These are phyloP conservation scores for Drosophila nr. perissopoda DNA, from an alignment of 2,888 invertebrate genomes.

Conservation along the genomic window DNA sequence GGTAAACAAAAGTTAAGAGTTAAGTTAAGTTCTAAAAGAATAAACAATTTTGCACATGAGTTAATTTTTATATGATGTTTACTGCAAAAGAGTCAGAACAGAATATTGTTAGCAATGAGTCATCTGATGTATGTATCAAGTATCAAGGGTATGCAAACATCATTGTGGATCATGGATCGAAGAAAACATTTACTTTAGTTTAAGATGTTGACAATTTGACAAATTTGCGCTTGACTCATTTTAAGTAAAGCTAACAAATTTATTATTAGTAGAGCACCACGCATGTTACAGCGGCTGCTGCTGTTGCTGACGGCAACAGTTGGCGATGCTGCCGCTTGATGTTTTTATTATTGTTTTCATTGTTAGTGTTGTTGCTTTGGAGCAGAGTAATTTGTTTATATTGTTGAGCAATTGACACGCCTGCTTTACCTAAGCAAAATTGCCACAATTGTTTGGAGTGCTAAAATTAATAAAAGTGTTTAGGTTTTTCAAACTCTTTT, in stretches of 20 bases:
- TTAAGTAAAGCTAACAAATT: constrained; percentile 60
- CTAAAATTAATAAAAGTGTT: constrained; percentile 71
- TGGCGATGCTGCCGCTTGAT: constrained; percentile 32
- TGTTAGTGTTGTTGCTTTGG: constrained; percentile 19
- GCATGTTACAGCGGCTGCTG: constrained; percentile 32
- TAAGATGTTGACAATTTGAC: constrained; percentile 37
- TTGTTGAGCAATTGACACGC: constrained; percentile 77
- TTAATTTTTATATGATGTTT: background rate
- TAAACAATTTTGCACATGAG: background rate
- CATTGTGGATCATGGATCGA: constrained; percentile 14
- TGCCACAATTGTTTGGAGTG: constrained; percentile 76
- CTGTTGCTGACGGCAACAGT: constrained; percentile 34
- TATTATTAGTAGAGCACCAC: constrained; percentile 51
- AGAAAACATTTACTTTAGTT: constrained; percentile 11
- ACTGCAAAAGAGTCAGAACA: background rate
- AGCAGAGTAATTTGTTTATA: constrained; percentile 72
- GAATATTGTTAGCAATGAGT: background rate
- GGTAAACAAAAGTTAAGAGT: background rate
- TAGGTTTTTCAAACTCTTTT: constrained; percentile 51
- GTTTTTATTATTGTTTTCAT: constrained; percentile 14
- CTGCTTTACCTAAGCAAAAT: constrained; percentile 71
- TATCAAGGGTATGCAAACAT: constrained; percentile 22
- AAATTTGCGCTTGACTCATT: constrained; percentile 52
- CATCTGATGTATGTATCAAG: background rate
- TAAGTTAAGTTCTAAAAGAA: background rate